Evolutionary conservation across 2,888 invertebrate genomes (phyloP), one percentile per base, ranked within the genome.

Genomic region (Anthophora plumipes): DNA sequence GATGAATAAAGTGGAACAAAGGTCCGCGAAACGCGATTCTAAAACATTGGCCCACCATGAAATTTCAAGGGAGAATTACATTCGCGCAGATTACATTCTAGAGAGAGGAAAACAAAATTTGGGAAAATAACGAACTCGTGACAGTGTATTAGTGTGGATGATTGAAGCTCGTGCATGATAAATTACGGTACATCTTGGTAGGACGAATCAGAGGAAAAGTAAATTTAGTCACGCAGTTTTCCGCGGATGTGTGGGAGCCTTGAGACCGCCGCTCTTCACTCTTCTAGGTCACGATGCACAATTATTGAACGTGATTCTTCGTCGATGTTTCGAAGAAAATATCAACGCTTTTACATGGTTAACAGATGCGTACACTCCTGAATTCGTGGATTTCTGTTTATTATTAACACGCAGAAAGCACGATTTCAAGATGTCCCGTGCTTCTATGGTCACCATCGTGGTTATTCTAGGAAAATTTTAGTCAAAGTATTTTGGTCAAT

Each of bases 271-370:
- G 14, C 39, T 37, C 39, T 37, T 17, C 25, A 57, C 50, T 52
- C 72, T 77, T 73, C 39, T 77, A 41, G 73, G 66, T 77, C 73
- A 73, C 66, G 77, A 60, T 50, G 74, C 66, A 61, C 61, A 55
- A 77, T 78, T 78, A 78, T 78, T 68, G 55, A 78, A 43, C 55
- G 59, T 59, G 57, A 77, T 72, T 59, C 57, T 41, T 37, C 54
- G 63, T 11, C 14, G 57, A 64, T 43, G 50, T 71, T 76, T 59
- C 57, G 14, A 22, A 57, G 9, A 20, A 41, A 54, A 41, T 54
- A 63, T 64, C 46, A 64, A 72, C 37, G 20, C 31, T 48, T 57
- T 50, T 31, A n/a, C 22, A 48, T 7, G 20, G n/a, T 22, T n/a
- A 41, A 60, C 46, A 31, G 8, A 3, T 41, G n/a, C 12, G 31